Evolutionary conservation across 2,797 vertebrate species (phyloP).

Genomic region (Xerus rutilus): DNA sequence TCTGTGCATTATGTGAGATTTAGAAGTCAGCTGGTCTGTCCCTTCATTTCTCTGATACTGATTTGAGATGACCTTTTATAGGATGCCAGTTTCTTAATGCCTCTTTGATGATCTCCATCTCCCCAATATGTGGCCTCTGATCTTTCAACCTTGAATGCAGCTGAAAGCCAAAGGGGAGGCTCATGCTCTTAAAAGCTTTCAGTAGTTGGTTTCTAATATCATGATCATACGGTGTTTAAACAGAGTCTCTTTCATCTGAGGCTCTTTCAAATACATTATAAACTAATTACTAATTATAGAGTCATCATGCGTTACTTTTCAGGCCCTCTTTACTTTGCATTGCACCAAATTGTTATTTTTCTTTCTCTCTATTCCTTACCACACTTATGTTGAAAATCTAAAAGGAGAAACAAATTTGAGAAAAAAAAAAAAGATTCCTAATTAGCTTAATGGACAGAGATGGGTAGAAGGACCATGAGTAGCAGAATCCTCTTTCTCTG

Average conservation of each 20-base stretch:
- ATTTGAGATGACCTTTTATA: conserved; percentile 13
- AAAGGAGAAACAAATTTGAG: neutral
- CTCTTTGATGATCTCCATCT: conserved; percentile 53
- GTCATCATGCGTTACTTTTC: neutral
- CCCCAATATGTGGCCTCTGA: conserved; percentile 48
- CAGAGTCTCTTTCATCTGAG: conserved; percentile 41
- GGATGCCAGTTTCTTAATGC: conserved; percentile 8
- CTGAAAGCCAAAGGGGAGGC: conserved; percentile 45
- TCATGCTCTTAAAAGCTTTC: conserved; percentile 13
- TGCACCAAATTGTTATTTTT: neutral
- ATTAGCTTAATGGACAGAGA: neutral
- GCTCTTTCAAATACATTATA: conserved; percentile 38
- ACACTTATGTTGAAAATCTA: neutral
- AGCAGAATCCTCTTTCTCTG: neutral
- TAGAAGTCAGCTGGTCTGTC: conserved; percentile 18
- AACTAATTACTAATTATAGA: conserved; percentile 47
- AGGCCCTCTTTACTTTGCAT: neutral
- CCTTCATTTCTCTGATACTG: conserved; percentile 49
- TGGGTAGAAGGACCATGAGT: neutral
- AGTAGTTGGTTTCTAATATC: conserved; percentile 11
- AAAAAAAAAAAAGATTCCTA: neutral
- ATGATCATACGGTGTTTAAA: conserved; percentile 14
- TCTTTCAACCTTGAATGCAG: conserved; percentile 42
- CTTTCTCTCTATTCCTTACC: neutral
- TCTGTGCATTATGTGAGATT: neutral